These are phyloP conservation scores for Harlomillsia oculata DNA, from an alignment of 1,140 invertebrate genomes.

Conservation along the genomic window DNA sequence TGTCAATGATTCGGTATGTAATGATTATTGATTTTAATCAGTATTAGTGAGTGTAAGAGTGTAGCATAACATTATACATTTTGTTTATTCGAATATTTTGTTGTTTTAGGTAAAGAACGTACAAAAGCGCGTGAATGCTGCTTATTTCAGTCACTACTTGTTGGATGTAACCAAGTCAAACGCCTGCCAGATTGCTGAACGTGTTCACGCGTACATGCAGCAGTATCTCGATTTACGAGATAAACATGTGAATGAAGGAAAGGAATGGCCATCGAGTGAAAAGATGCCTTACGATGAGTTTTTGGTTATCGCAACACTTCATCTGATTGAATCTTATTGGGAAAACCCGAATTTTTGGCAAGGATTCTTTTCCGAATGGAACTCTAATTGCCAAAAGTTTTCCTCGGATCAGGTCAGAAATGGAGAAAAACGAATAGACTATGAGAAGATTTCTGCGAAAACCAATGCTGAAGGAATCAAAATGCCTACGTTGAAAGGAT, in stretches of 20 bases:
- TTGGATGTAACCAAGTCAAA: no score
- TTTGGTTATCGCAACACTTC: constrained; percentile 10
- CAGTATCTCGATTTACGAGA: constrained; percentile 12
- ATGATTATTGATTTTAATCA: no score
- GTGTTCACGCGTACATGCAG: constrained; percentile 1
- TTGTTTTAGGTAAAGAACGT: background rate
- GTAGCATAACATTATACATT: no score
- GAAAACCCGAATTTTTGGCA: constrained; percentile 1
- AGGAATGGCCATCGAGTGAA: background rate
- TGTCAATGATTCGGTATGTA: no score
- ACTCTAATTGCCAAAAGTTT: no score
- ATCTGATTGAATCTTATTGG: constrained; percentile 21
- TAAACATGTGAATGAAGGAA: background rate
- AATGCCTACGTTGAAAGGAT: background rate
- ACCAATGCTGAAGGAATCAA: background rate
- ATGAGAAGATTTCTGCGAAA: background rate
- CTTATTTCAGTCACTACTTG: no score
- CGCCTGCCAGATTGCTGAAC: background rate
- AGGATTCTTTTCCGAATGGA: background rate
- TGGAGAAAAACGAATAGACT: background rate
- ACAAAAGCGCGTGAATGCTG: background rate
- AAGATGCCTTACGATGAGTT: constrained; percentile 16
- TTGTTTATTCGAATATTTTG: background rate
- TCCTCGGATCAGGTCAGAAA: no score
- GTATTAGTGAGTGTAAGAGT: no score